phyloP scores from a whole-genome alignment of 2,797 vertebrate species.

The Streptopelia turtur region DNA sequence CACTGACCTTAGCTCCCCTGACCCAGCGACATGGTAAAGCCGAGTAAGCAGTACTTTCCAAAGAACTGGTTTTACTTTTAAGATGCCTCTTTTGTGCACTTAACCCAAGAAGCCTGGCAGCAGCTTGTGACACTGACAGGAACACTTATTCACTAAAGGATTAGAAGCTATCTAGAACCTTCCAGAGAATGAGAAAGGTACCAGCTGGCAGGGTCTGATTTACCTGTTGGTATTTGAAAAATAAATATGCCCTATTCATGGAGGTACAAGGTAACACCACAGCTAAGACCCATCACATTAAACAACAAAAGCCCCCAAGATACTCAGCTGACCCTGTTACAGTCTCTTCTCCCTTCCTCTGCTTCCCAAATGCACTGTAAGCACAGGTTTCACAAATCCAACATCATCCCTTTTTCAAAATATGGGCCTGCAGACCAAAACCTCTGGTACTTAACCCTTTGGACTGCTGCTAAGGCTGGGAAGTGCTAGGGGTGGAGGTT shows the following conservation, averaged over 20 bases:
- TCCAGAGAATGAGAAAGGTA: background rate
- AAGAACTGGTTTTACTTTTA: background rate
- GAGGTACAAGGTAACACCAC: background rate
- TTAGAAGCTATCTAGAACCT: background rate
- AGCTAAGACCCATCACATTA: background rate
- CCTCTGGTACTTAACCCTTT: background rate
- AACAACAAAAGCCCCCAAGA: background rate
- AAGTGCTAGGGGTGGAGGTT: fast-evolving
- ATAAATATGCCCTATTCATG: background rate
- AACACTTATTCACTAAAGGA: background rate
- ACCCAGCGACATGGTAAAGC: background rate
- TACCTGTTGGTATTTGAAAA: background rate
- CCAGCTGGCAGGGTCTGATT: background rate
- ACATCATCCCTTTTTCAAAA: background rate
- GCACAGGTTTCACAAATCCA: background rate
- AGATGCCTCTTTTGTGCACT: background rate
- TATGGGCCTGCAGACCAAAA: background rate
- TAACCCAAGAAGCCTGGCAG: background rate
- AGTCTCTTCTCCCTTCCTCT: background rate
- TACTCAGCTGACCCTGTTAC: background rate
- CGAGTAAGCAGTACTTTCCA: background rate
- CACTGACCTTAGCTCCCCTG: background rate
- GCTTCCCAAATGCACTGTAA: background rate
- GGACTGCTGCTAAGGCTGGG: background rate
- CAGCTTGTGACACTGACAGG: background rate